Base-by-base conservation (phyloP, 2,888 invertebrate genomes). In the Eupithecia exiguata region DNA sequence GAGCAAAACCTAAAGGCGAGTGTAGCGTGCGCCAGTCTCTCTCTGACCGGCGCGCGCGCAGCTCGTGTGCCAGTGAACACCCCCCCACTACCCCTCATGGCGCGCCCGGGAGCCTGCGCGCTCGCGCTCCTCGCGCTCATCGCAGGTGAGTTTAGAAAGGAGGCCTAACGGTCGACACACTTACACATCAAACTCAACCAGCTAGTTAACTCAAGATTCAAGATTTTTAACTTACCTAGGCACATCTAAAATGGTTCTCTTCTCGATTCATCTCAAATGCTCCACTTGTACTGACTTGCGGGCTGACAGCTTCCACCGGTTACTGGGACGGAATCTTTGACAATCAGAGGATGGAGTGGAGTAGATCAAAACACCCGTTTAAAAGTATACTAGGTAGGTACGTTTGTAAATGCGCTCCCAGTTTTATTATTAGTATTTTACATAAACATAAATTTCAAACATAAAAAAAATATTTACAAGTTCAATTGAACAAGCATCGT, bases 121-220 rank as follows among this genome's bases (percentile, higher is more conserved):
- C 65, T 71, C 63, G 25, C 74, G 71, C 74, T 79, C 69, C 70
- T 78, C 68, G 75, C 74, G 63, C 63, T 74, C 70, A 43, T 62
- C 67, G 12, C 43, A 68, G 74, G 78, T 73, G 40, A 75, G 76
- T 76, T 75, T 76, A 77, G 79, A 77, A 78, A 78, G 75, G 73
- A 74, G 68, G 74, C 61, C 75, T 78, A 78, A 78, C 79, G 79
- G 79, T 78, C 74, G 74, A 68, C 74, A 79, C 72, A 80, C 76
- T 78, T 78, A 73, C 77, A 74, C 73, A 72, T 68, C 68, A n/a
- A n/a, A 4, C 53, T n/a, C 7, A 7, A 7, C 38, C 38, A 30
- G 30, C 30, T 30, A 30, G 30, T 4, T n/a, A 30, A 4, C 30
- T 30, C n/a, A n/a, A n/a, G n/a, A n/a, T n/a, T n/a, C n/a, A n/a